These are phyloP conservation scores for Ophion ventricosus DNA, from an alignment of 2,888 invertebrate genomes.

Conservation along the genomic window DNA sequence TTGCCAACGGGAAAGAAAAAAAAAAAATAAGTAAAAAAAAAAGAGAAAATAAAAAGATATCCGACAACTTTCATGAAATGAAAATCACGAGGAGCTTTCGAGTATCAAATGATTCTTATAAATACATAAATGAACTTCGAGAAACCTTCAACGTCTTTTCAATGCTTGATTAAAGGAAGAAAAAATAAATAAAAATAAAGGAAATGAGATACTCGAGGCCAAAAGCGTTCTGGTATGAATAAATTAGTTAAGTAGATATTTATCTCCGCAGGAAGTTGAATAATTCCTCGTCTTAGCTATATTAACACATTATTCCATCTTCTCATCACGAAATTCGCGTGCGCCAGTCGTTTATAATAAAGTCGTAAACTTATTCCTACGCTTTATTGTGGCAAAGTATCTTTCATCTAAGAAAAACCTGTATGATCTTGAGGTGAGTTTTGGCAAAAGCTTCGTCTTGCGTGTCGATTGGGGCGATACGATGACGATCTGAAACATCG, in stretches of 20 bases:
- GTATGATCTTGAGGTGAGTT: slow-evolving; percentile 14
- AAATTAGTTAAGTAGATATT: slow-evolving; percentile 63
- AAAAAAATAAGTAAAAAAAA: no score
- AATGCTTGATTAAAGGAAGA: slow-evolving; percentile 41
- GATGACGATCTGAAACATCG: slow-evolving; percentile 65
- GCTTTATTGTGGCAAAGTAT: slow-evolving; percentile 36
- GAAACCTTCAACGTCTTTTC: slow-evolving; percentile 37
- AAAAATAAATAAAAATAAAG: background rate
- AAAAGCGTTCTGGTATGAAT: slow-evolving; percentile 50
- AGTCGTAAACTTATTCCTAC: slow-evolving; percentile 56
- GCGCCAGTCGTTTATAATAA: slow-evolving; percentile 40
- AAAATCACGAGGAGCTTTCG: slow-evolving; percentile 17
- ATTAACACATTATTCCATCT: slow-evolving; percentile 62
- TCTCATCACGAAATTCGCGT: slow-evolving; percentile 54
- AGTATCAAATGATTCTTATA: slow-evolving; percentile 44
- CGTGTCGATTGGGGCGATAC: slow-evolving; percentile 60
- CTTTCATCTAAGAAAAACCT: slow-evolving; percentile 52
- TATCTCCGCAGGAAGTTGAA: slow-evolving; percentile 62
- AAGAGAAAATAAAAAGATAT: no score
- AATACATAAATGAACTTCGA: slow-evolving; percentile 24
- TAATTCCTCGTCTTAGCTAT: slow-evolving; percentile 66
- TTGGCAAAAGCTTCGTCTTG: slow-evolving; percentile 67
- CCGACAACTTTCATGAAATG: slow-evolving; percentile 9
- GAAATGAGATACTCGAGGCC: slow-evolving; percentile 35
- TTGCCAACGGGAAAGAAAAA: slow-evolving; percentile 47